Evolutionary conservation across 2,113 vertebrate genomes (phyloP), one percentile per base, ranked within the genome.

Genomic region (Argyrosomus japonicus): DNA sequence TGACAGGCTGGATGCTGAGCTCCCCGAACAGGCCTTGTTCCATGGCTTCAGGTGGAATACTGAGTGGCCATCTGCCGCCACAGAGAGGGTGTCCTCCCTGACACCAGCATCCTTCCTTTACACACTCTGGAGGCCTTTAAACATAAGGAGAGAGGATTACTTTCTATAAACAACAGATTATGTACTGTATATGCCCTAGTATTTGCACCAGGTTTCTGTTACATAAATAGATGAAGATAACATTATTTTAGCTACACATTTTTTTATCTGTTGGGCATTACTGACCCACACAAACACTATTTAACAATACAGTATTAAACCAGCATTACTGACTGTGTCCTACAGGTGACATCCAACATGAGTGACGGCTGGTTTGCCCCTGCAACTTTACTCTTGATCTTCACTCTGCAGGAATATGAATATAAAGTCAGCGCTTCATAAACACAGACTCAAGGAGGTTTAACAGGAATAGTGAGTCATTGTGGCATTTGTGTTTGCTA

Each of bases 81-180:
- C 87, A 32, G 43, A 94, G 87, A 29, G 95, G 96, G 75, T 97
- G 96, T 64, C 96, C 92, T 88, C 94, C 93, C 61, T 70, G 72
- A 86, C 96, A 97, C 82, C 91, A 88, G 17, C 32, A 64, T 23
- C 75, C 74, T 73, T 82, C 68, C 54, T 84, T 82, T 70, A 90
- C 81, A 32, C 75, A 87, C 73, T 83, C 43, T 0, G 85, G 86
- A 80, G 80, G 86, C 77, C 94, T 95, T 76, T 40, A 80, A 65
- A 82, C 2, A 5, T 47, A 65, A 79, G 3, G 8, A 65, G n/a
- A 72, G 14, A 67, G 1, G 43, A 25, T 21, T 11, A 60, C 5
- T n/a, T 29, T 60, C 4, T 62, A 29, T 8, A 21, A 10, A 40
- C 21, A 64, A 65, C n/a, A 70, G 8, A 40, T 8, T 40, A 47